Evolutionary conservation across 2,888 invertebrate species (phyloP).

Genomic region (Stenoptilia bipunctidactyla): DNA sequence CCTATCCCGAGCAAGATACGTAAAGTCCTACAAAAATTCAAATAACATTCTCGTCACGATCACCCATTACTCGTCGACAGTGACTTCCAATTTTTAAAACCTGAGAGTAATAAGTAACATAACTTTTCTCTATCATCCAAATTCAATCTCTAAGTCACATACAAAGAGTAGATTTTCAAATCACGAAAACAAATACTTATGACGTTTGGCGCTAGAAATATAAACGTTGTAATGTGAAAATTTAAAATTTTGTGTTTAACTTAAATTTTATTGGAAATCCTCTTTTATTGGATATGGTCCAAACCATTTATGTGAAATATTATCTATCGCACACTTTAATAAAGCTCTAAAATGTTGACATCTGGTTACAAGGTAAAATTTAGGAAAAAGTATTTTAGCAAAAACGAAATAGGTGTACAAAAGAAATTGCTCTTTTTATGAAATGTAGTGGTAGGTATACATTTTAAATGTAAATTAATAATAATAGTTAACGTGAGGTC

Average conservation of each 20-base stretch:
- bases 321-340: background rate
- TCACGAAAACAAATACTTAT: conserved; percentile 10
- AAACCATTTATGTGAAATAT: conserved; percentile 21
- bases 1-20: no score
- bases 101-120: conserved; percentile 23
- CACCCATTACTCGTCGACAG: conserved; percentile 65
- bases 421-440: no score
- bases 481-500: no score
- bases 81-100: conserved; percentile 64
- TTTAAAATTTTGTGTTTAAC: conserved; percentile 67
- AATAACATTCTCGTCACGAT: conserved; percentile 61
- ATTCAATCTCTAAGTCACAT: conserved; percentile 15
- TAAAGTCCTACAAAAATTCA: conserved; percentile 28
- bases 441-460: no score
- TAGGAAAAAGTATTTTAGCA: no score
- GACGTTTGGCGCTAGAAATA: conserved; percentile 15
- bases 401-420: no score
- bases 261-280: conserved; percentile 62
- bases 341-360: no score
- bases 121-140: conserved; percentile 15
- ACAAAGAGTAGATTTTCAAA: conserved; percentile 17
- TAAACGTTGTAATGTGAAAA: conserved; percentile 52
- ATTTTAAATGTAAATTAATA: no score
- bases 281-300: conserved; percentile 44
- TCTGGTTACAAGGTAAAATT: no score